These are phyloP conservation scores for Myanophis thanlyinensis DNA, from an alignment of 2,113 vertebrate genomes.

Conservation along the genomic window DNA sequence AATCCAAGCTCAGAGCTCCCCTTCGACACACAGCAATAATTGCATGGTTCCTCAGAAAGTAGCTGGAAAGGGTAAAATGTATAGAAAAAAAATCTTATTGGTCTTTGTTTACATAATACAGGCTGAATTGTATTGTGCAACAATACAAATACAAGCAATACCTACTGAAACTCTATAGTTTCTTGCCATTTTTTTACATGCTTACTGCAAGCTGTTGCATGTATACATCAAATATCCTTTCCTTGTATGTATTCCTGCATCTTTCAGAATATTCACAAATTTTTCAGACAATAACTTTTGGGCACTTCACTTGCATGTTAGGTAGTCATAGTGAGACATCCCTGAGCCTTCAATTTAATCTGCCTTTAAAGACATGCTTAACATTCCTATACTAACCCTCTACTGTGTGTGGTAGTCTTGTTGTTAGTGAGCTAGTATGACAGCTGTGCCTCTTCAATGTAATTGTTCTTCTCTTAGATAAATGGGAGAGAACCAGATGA, in stretches of 20 bases:
- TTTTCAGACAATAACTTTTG: constrained; percentile 1
- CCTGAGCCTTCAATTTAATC: not conserved
- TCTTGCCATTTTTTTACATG: not conserved
- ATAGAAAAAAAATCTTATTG: not conserved
- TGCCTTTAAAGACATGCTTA: constrained; percentile 3
- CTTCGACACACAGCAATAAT: not conserved
- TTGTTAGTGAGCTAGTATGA: constrained; percentile 43
- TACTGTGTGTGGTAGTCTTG: constrained; percentile 8
- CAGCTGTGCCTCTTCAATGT: constrained; percentile 61
- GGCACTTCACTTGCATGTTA: constrained; percentile 12
- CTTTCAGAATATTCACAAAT: not conserved
- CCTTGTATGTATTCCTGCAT: not conserved
- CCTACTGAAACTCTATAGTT: not conserved
- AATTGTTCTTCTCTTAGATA: constrained; percentile 77
- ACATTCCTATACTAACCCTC: constrained; percentile 3
- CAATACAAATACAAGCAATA: not conserved
- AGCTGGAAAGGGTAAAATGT: not conserved
- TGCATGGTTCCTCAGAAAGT: not conserved
- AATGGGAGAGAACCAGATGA: constrained; percentile 89
- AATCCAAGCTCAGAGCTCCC: not conserved
- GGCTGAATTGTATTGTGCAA: not conserved
- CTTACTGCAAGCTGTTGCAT: not conserved
- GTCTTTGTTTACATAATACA: not conserved
- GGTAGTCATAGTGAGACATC: not conserved
- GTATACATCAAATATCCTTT: not conserved